phyloP scores from a whole-genome alignment of 1,140 invertebrate genomes.

The Sarcophaga bullata region DNA sequence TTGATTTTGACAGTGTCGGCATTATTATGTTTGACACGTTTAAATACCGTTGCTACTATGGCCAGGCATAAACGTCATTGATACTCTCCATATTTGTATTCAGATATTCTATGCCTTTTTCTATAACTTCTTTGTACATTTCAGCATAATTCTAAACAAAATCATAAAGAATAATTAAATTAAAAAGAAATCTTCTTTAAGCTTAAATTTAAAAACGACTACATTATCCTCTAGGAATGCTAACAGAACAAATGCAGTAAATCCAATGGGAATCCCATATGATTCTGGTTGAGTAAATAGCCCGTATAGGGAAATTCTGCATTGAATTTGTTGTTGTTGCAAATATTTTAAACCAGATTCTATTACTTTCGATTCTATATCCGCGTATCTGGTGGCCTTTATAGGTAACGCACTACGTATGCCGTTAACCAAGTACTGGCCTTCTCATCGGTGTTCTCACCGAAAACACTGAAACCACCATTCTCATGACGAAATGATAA shows the following conservation, averaged over 20 bases:
- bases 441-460: background rate
- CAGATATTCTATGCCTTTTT: slow-evolving; percentile 84
- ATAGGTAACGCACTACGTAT: background rate
- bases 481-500: slow-evolving; percentile 5
- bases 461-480: slow-evolving; percentile 28
- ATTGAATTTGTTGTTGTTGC: background rate
- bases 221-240: slow-evolving; percentile 51
- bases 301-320: background rate
- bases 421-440: slow-evolving; percentile 14
- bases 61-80: slow-evolving; percentile 83
- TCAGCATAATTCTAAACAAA: slow-evolving; percentile 58
- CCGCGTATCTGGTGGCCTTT: background rate
- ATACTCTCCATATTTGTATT: slow-evolving; percentile 75
- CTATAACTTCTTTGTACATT: slow-evolving; percentile 73
- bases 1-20: slow-evolving; percentile 52
- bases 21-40: slow-evolving; percentile 70
- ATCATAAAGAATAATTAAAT: background rate
- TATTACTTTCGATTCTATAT: background rate
- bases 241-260: slow-evolving; percentile 15
- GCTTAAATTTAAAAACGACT: background rate
- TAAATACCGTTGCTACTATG: slow-evolving; percentile 76
- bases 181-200: background rate
- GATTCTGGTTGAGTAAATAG: background rate
- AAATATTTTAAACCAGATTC: slow-evolving; percentile 23
- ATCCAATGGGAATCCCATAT: background rate